phyloP scores from a whole-genome alignment of 2,888 invertebrate species.

The Cryptus viduatorius region DNA sequence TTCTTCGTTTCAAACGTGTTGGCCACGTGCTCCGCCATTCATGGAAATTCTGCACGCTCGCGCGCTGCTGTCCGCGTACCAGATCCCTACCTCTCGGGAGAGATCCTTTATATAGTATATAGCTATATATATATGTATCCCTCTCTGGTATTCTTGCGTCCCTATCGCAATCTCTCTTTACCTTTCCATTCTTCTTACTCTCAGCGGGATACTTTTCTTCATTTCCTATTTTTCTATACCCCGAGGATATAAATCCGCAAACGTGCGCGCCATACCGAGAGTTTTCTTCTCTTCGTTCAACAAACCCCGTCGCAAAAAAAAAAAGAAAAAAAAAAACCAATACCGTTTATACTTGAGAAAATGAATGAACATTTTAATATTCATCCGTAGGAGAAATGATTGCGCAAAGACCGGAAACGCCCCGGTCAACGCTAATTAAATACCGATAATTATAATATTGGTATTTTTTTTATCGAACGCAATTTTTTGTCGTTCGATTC shows the following conservation, averaged over 20 bases:
- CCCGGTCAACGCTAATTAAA: constrained; percentile 9
- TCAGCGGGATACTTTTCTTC: constrained; percentile 13
- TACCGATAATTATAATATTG: constrained; percentile 4
- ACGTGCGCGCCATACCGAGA: constrained; percentile 5
- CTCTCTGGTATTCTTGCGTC: constrained; percentile 2
- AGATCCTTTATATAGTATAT: constrained; percentile 1
- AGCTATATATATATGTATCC: background rate
- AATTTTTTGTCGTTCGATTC: background rate
- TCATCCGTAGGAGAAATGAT: constrained; percentile 3
- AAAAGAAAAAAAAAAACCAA: background rate
- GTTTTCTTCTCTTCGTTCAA: too few relatives aligned
- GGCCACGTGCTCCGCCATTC: constrained; percentile 72
- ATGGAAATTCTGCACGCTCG: constrained; percentile 70
- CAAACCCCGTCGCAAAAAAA: background rate
- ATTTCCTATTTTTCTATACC: constrained; percentile 1
- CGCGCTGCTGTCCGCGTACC: constrained; percentile 16
- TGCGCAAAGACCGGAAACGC: constrained; percentile 39
- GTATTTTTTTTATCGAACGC: constrained; percentile 1
- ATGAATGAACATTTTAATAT: background rate
- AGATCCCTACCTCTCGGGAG: constrained; percentile 6
- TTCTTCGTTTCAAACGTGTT: constrained; percentile 64
- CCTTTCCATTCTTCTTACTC: constrained; percentile 50
- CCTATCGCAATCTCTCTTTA: constrained; percentile 58
- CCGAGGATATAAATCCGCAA: background rate
- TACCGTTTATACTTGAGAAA: background rate